phyloP scores from a whole-genome alignment of 1,140 invertebrate species.

The Tetragonula clypearis region DNA sequence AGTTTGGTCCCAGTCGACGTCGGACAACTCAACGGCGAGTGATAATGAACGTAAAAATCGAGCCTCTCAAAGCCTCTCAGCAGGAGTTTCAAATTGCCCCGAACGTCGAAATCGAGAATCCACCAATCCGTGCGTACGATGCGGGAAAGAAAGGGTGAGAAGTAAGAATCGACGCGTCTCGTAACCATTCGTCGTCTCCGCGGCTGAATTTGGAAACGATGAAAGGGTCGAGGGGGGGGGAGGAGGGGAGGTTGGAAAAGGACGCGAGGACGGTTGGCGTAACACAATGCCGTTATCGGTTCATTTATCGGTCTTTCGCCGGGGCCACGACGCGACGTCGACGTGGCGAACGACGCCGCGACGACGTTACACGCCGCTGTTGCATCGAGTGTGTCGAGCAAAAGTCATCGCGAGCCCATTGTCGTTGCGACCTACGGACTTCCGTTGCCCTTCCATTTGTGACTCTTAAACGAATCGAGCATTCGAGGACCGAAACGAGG shows the following conservation, averaged over 20 bases:
- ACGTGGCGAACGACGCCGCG: slow-evolving; percentile 30
- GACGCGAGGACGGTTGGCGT: slow-evolving; percentile 69
- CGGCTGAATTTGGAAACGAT: slow-evolving; percentile 49
- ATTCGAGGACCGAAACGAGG: no score
- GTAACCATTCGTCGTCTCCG: slow-evolving; percentile 3
- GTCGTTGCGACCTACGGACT: slow-evolving; percentile 66
- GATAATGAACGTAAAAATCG: no score
- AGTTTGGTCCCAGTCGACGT: no score
- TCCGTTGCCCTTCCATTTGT: slow-evolving; percentile 31
- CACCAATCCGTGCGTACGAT: no score
- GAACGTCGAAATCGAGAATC: not conserved
- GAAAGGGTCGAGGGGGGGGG: not conserved
- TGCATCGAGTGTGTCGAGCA: slow-evolving; percentile 63
- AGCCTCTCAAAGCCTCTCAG: no score
- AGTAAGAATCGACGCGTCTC: not conserved
- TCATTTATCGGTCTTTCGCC: slow-evolving; percentile 80
- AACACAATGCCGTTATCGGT: slow-evolving; percentile 79
- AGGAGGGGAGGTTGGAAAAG: slow-evolving; percentile 35
- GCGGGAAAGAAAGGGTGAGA: not conserved
- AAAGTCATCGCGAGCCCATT: slow-evolving; percentile 63
- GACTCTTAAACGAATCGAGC: not conserved
- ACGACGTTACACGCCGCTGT: slow-evolving; percentile 20
- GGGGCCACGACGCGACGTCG: slow-evolving; percentile 53
- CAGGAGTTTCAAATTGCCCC: no score
- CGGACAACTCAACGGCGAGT: no score